phyloP scores from a whole-genome alignment of 2,888 invertebrate species.

The Stramonita haemastoma region DNA sequence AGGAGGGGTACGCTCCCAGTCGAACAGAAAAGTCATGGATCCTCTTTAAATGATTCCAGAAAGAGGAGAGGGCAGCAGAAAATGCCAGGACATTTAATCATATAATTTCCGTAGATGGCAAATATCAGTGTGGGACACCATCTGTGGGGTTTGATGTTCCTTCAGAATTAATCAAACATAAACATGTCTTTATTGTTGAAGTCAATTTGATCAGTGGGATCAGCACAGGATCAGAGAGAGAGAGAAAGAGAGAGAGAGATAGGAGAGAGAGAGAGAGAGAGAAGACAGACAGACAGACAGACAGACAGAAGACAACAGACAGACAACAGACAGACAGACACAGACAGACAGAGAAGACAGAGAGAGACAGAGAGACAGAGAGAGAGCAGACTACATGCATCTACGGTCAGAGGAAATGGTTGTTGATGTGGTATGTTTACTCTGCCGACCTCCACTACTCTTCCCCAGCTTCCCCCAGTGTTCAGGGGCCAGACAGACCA shows the following conservation, averaged over 20 bases:
- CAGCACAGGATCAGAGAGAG: slow-evolving; percentile 6
- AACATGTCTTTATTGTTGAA: not conserved
- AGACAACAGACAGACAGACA: not conserved
- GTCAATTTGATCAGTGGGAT: not conserved
- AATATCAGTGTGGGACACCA: too few species aligned
- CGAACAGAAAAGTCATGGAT: too few species aligned
- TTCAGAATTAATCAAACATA: not conserved
- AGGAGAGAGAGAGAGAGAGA: not conserved
- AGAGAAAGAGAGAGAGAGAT: slow-evolving; percentile 27
- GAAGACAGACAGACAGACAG: not conserved
- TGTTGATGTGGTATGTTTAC: not conserved
- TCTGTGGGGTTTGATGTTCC: not conserved
- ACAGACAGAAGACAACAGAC: not conserved
- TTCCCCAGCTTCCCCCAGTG: not conserved
- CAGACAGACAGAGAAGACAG: not conserved
- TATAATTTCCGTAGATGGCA: too few species aligned
- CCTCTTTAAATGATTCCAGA: not conserved
- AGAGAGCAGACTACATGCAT: not conserved
- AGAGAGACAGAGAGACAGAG: not conserved
- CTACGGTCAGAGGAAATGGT: slow-evolving; percentile 32
- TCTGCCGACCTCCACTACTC: not conserved
- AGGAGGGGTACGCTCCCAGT: not conserved
- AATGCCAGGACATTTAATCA: too few species aligned
- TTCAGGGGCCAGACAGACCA: not conserved
- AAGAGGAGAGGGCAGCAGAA: too few species aligned